Evolutionary conservation across 2,888 invertebrate species (phyloP).

Genomic region (Colletes collaris): DNA sequence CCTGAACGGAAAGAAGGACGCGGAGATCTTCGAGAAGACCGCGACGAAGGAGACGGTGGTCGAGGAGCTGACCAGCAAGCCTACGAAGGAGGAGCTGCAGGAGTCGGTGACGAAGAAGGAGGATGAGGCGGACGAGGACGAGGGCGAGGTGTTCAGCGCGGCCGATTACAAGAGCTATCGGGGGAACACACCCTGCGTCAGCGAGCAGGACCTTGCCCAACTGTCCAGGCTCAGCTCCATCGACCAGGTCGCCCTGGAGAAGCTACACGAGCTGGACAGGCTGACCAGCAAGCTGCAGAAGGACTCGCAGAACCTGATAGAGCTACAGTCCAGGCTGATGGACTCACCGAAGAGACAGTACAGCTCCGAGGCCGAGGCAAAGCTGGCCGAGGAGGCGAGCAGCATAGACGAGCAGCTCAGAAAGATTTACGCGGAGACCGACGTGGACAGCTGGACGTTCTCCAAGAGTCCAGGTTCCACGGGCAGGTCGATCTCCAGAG

Average conservation of each 20-base stretch:
- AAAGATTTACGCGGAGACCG: slow-evolving; percentile 87
- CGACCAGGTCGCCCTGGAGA: slow-evolving; percentile 91
- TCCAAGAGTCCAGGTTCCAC: slow-evolving; percentile 86
- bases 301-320: slow-evolving; percentile 91
- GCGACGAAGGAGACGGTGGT: slow-evolving; percentile 66
- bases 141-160: slow-evolving; percentile 88
- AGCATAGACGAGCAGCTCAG: slow-evolving; percentile 89
- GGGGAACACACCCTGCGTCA: slow-evolving; percentile 89
- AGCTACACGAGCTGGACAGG: slow-evolving; percentile 91
- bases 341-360: slow-evolving; percentile 86
- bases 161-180: slow-evolving; percentile 92
- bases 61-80: slow-evolving; percentile 48
- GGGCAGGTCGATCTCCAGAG: slow-evolving; percentile 80
- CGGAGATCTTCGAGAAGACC: slow-evolving; percentile 62
- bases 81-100: slow-evolving; percentile 68
- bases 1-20: slow-evolving; percentile 82
- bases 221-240: slow-evolving; percentile 90
- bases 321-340: slow-evolving; percentile 88
- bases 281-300: slow-evolving; percentile 90
- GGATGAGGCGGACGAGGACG: slow-evolving; percentile 84
- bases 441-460: slow-evolving; percentile 88
- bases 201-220: slow-evolving; percentile 91
- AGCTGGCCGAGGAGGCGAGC: slow-evolving; percentile 87
- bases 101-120: slow-evolving; percentile 81
- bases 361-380: slow-evolving; percentile 85